phyloP scores from a whole-genome alignment of 2,888 invertebrate genomes.

The Agapostemon virescens region DNA sequence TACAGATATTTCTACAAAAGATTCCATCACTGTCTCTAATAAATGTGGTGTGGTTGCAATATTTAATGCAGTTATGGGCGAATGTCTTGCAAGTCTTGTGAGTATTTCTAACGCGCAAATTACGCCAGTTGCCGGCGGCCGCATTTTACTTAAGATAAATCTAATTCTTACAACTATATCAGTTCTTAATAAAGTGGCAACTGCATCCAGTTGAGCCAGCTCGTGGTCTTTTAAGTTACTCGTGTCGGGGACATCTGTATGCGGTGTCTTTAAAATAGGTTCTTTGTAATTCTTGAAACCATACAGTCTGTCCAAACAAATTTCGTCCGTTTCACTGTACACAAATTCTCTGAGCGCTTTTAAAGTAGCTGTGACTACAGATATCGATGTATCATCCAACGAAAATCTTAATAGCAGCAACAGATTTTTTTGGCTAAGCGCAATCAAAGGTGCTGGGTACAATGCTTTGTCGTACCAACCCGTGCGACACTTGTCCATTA shows the following conservation, averaged over 20 bases:
- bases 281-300: constrained; percentile 81
- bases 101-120: constrained; percentile 90
- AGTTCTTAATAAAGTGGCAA: constrained; percentile 87
- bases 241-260: constrained; percentile 81
- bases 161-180: constrained; percentile 88
- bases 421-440: constrained; percentile 85
- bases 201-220: constrained; percentile 90
- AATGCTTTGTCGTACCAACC: constrained; percentile 90
- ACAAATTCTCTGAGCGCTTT: constrained; percentile 89
- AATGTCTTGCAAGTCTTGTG: constrained; percentile 89
- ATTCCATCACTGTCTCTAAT: constrained; percentile 83
- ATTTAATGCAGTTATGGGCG: constrained; percentile 84
- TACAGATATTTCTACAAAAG: constrained; percentile 83
- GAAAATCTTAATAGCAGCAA: constrained; percentile 92
- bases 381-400: constrained; percentile 90
- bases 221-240: constrained; percentile 92
- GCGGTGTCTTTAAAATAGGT: constrained; percentile 72
- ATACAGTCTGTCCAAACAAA: constrained; percentile 86
- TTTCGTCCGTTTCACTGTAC: constrained; percentile 90
- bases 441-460: constrained; percentile 85
- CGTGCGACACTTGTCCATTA: constrained; percentile 86
- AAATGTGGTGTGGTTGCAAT: constrained; percentile 86
- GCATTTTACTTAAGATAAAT: constrained; percentile 88
- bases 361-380: constrained; percentile 88
- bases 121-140: constrained; percentile 87